Conservation (phyloP, 2,113 vertebrate genomes). For the human (Homo sapiens) region GRCh38 chr2:202017001-202017500, state of each 20-base stretch:
- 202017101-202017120: background rate
- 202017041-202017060: background rate
- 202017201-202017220: conserved; percentile 4
- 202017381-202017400: background rate
- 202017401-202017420: background rate
- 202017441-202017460: background rate
- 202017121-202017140: conserved; percentile 1
- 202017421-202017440: background rate
- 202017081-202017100: background rate
- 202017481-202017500: background rate
- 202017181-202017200: conserved; percentile 6
- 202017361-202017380: conserved; percentile 49
- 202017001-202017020: background rate
- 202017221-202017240: background rate
- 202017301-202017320: conserved; percentile 36
- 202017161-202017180: conserved; percentile 34
- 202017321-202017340: conserved; percentile 13
- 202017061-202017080: background rate
- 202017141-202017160: background rate
- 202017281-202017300: background rate
- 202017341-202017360: conserved; percentile 49
- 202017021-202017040: background rate
- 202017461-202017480: background rate
- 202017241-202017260: background rate
- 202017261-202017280: conserved; percentile 11